phyloP scores from a whole-genome alignment of 2,113 vertebrate genomes.

The Corythornis vintsioides region DNA sequence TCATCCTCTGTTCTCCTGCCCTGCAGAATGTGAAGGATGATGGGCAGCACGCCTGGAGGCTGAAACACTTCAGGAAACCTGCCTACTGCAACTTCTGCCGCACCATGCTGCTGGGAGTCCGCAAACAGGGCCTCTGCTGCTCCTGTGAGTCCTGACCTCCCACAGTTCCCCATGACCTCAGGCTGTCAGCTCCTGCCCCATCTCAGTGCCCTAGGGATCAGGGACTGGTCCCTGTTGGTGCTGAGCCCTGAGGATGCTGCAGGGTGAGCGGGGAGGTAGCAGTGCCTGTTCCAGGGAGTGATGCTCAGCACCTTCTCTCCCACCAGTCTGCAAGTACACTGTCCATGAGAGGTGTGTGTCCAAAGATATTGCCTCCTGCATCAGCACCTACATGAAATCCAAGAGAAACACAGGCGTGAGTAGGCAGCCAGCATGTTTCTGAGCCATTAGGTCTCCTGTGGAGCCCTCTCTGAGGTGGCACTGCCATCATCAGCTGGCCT shows the following conservation, averaged over 20 bases:
- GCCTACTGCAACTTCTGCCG: constrained; percentile 97
- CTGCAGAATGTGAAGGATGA: constrained; percentile 87
- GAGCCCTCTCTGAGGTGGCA: not conserved
- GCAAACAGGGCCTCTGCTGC: constrained; percentile 96
- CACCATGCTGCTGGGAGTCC: constrained; percentile 89
- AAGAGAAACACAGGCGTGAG: constrained; percentile 86
- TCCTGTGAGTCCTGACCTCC: constrained; percentile 75
- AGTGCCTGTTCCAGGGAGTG: not conserved
- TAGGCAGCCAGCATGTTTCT: not conserved
- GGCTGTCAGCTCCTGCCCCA: fast-evolving
- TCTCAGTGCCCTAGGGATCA: not conserved
- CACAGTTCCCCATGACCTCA: not conserved
- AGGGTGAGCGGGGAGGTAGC: not conserved
- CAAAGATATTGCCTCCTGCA: constrained; percentile 90
- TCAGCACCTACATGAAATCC: constrained; percentile 92
- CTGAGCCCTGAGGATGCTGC: not conserved
- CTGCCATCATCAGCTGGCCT: fast-evolving
- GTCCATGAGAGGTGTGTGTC: constrained; percentile 93
- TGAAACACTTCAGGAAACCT: constrained; percentile 97
- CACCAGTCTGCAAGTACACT: constrained; percentile 93
- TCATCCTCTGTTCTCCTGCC: not conserved
- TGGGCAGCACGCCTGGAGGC: constrained; percentile 90
- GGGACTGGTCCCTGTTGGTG: not conserved
- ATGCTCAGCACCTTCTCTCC: not conserved
- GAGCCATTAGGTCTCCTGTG: fast-evolving